Conservation (phyloP, 2,888 invertebrate species). For the Odontothrips loti region DNA sequence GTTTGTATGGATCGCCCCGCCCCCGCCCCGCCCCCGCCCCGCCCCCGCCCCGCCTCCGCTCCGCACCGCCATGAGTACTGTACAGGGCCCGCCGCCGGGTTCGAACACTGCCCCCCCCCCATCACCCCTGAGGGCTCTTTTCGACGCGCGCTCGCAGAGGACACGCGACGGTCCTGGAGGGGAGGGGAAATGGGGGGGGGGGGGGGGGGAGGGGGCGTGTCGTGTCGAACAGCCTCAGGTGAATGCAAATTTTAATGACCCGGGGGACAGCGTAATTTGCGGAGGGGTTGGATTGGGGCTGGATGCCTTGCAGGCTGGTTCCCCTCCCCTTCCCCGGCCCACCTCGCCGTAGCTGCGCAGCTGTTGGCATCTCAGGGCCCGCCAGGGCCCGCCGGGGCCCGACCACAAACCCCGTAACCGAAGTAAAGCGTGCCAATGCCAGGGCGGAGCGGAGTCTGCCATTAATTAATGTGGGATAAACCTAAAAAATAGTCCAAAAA, state of each 20-base stretch:
- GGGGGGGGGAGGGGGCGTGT: not conserved
- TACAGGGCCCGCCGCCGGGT: not conserved
- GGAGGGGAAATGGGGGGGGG: not conserved
- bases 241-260: conserved; percentile 26
- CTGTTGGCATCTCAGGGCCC: not conserved
- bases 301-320: not conserved
- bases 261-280: conserved; percentile 10
- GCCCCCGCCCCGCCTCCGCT: not conserved
- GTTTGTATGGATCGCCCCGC: not conserved
- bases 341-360: not conserved
- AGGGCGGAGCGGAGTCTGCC: too few relatives aligned
- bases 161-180: too few relatives aligned
- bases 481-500: too few relatives aligned
- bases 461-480: too few relatives aligned
- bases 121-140: too few relatives aligned
- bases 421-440: too few relatives aligned
- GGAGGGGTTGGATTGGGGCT: not conserved
- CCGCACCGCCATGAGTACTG: not conserved
- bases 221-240: not conserved
- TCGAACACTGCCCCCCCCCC: not conserved
- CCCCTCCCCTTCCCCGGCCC: too few relatives aligned
- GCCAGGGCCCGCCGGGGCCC: too few relatives aligned
- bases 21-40: not conserved
- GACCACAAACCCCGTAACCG: too few relatives aligned
- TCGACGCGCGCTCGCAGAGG: too few relatives aligned